A percentile compares a stretch with the other conserved stretches of the same genome.
Evolutionary conservation across 2,797 vertebrate species (phyloP).

Genomic region (Pristis pectinata): DNA sequence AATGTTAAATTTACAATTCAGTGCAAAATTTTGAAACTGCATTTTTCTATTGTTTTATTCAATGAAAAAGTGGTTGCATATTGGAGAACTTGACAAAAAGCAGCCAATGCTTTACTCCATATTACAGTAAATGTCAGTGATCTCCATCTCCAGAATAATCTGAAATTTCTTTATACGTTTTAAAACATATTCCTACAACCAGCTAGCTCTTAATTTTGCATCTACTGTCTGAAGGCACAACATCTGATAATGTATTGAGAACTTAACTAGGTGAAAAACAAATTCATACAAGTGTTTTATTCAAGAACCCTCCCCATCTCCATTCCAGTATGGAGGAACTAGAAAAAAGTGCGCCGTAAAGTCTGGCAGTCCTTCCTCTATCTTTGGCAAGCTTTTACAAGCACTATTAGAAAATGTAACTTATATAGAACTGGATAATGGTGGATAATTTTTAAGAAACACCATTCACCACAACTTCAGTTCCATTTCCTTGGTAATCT

Average conservation of each 20-base stretch:
- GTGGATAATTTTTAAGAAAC: conserved; percentile 81
- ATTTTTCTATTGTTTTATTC: conserved; percentile 75
- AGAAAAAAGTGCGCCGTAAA: conserved; percentile 72
- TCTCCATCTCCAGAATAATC: conserved; percentile 67
- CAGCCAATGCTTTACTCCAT: conserved; percentile 83
- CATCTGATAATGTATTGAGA: conserved; percentile 91
- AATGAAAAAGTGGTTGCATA: conserved; percentile 98
- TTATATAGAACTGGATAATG: conserved; percentile 78
- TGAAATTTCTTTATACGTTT: conserved; percentile 59
- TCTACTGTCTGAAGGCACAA: conserved; percentile 98
- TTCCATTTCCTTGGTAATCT: conserved; percentile 64
- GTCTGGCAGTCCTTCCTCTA: conserved; percentile 86
- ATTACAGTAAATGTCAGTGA: conserved; percentile 67
- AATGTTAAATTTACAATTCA: conserved; percentile 88
- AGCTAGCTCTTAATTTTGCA: conserved; percentile 86
- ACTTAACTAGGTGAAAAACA: conserved; percentile 77
- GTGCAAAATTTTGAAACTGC: conserved; percentile 94
- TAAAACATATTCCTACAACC: conserved; percentile 73
- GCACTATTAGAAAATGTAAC: conserved; percentile 89
- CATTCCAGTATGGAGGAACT: conserved; percentile 81
- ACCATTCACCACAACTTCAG: conserved; percentile 79
- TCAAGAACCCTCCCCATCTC: conserved; percentile 74
- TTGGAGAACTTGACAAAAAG: conserved; percentile 92
- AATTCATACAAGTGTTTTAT: conserved; percentile 65
- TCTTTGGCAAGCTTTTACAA: conserved; percentile 99